These are phyloP conservation scores for Zhengitettix transpicula DNA, from an alignment of 2,888 invertebrate species.

Conservation along the genomic window DNA sequence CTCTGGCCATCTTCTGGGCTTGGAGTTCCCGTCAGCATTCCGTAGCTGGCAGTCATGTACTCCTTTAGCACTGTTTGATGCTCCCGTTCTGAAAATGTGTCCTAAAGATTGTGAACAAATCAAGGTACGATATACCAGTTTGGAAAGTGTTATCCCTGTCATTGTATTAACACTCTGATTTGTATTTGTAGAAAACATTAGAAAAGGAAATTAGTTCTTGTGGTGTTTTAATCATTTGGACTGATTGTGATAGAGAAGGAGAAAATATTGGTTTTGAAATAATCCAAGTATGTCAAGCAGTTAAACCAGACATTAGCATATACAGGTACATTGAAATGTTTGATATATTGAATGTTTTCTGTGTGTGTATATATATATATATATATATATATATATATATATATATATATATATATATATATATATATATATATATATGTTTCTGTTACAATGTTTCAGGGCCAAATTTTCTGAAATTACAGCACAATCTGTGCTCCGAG, in stretches of 20 bases:
- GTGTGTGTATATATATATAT: too few species aligned
- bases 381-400: too few species aligned
- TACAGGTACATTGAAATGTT: slow-evolving; percentile 27
- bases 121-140: slow-evolving; percentile 35
- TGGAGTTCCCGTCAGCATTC: slow-evolving; percentile 60
- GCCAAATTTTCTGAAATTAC: slow-evolving; percentile 98
- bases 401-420: too few species aligned
- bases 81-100: slow-evolving; percentile 64
- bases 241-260: slow-evolving; percentile 99
- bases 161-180: neutral
- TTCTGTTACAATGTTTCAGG: slow-evolving; percentile 25
- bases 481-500: slow-evolving; percentile 56
- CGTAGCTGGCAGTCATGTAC: slow-evolving; percentile 68
- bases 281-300: slow-evolving; percentile 71
- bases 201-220: slow-evolving; percentile 49
- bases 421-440: too few species aligned
- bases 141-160: neutral
- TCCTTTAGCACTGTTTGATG: slow-evolving; percentile 73
- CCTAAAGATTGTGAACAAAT: slow-evolving; percentile 55
- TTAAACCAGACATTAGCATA: slow-evolving; percentile 52
- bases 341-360: neutral
- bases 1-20: slow-evolving; percentile 78
- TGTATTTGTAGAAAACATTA: slow-evolving; percentile 40
- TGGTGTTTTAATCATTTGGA: slow-evolving; percentile 85
- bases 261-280: slow-evolving; percentile 98